Percentiles rank a stretch among this genome's conserved stretches.
Conservation (phyloP, 2,113 vertebrate genomes). For the Scatophagus argus region DNA sequence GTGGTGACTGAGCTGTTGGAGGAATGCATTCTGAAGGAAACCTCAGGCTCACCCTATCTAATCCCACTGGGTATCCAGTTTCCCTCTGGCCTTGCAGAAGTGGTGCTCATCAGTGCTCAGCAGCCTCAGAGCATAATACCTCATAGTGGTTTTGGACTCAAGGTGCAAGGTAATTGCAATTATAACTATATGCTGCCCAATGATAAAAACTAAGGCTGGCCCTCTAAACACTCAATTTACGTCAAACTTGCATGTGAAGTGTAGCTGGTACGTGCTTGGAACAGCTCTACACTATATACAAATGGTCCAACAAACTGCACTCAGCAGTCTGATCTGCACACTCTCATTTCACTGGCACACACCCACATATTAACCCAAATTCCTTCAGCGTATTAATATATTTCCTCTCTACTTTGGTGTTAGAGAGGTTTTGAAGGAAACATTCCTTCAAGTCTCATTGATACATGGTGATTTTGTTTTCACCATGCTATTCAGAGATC, state of each 20-base stretch:
- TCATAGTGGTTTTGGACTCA: conserved; percentile 47
- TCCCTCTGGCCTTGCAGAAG: conserved; percentile 73
- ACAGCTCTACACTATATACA: conserved; percentile 54
- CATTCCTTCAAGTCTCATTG: conserved; percentile 29
- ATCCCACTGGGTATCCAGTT: conserved; percentile 76
- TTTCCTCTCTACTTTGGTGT: conserved; percentile 35
- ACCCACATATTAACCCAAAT: conserved; percentile 34
- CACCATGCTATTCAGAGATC: conserved; percentile 3
- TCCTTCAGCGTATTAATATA: conserved; percentile 32
- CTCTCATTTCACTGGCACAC: conserved; percentile 62
- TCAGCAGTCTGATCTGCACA: conserved; percentile 59
- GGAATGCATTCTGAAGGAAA: conserved; percentile 81
- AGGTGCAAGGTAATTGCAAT: conserved; percentile 54
- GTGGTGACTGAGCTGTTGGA: no score
- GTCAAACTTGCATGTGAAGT: conserved; percentile 60
- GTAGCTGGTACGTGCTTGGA: conserved; percentile 59
- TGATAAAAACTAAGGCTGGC: conserved; percentile 53
- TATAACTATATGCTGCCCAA: conserved; percentile 23
- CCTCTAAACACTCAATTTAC: conserved; percentile 47
- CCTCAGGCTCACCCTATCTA: conserved; percentile 70
- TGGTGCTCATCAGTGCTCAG: conserved; percentile 80
- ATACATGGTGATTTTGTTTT: conserved; percentile 43
- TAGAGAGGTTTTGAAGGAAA: conserved; percentile 41
- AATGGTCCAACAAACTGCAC: conserved; percentile 53
- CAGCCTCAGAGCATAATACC: conserved; percentile 74